Base-by-base conservation (phyloP, 2,797 vertebrate species). In the Coregonus sp. region DNA sequence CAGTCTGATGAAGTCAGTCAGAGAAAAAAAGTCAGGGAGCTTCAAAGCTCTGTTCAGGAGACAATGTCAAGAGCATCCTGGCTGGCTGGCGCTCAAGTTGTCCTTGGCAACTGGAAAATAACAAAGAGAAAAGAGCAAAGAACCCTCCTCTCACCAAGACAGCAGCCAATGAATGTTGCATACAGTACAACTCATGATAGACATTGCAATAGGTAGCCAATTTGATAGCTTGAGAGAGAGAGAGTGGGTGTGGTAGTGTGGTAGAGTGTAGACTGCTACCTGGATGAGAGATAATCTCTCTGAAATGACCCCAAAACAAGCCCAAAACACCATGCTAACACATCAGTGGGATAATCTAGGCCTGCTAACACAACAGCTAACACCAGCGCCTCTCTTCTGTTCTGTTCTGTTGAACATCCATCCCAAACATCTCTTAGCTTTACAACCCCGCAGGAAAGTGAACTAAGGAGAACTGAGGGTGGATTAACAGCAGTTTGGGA, bases 401-500 rank as follows among this genome's bases (percentile, higher is more conserved):
- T 47, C 2, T 12, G 40, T 47, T 11, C 40, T 47, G 40, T 2
- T 47, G 40, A 47, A 47, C 9, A 47, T 47, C 40, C 40, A 12
- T 47, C 9, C 0, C 40, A 47, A 47, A 47, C 9, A 47, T 47
- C 9, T 47, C 9, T 47, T 9, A 47, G 40, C 40, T 47, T 12
- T 47, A 47, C 40, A 47, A 47, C 40, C 40, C 40, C 3, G 40
- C 9, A 47, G 40, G 40, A 47, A 47, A 47, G 11, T 47, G 40
- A 47, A 47, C 40, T 47, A 47, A 47, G 40, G 40, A 47, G 7
- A 47, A 47, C 40, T 47, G 40, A 47, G 40, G 40, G 40, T 47
- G 40, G 40, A 47, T 11, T 47, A 90, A 80, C 86, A 82, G 0
- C 79, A 85, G 84, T 90, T 90, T 76, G 89, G 87, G 86, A 86